phyloP scores from a whole-genome alignment of 2,797 vertebrate species.

The Yasuhikotakia modesta region DNA sequence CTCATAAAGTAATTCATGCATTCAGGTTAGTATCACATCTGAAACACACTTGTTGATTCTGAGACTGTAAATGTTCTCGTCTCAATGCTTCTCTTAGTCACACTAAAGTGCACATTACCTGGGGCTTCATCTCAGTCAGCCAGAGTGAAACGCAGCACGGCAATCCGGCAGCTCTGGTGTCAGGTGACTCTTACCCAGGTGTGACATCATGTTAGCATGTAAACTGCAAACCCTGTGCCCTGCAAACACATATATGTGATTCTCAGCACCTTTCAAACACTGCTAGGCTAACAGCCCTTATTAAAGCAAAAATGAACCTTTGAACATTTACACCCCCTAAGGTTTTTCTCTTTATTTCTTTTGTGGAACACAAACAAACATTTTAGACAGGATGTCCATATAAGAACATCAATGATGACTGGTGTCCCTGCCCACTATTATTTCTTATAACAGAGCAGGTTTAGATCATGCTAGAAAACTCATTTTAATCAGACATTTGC shows the following conservation, averaged over 20 bases:
- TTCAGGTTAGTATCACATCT: not conserved
- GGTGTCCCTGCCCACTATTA: too few relatives aligned
- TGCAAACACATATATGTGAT: not conserved
- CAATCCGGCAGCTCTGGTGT: not conserved
- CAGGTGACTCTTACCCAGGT: not conserved
- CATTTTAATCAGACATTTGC: too few relatives aligned
- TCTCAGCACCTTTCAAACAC: not conserved
- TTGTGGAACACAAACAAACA: not conserved
- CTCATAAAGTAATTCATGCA: not conserved
- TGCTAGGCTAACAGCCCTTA: not conserved
- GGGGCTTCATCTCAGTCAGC: slow-evolving; percentile 2
- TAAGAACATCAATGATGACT: too few relatives aligned
- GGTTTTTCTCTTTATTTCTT: not conserved
- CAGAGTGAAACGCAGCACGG: slow-evolving; percentile 11
- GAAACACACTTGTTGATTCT: slow-evolving; percentile 29
- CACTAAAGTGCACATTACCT: slow-evolving; percentile 13
- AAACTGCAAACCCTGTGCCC: not conserved
- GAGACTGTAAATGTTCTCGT: not conserved
- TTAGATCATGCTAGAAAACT: too few relatives aligned
- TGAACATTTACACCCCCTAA: not conserved
- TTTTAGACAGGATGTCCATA: not conserved
- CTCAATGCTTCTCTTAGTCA: slow-evolving; percentile 28
- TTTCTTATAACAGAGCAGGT: too few relatives aligned
- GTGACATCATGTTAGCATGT: not conserved
- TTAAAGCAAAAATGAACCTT: not conserved